These are phyloP conservation scores for Catharus bicknelli DNA, from an alignment of 2,113 vertebrate species.

Conservation along the genomic window DNA sequence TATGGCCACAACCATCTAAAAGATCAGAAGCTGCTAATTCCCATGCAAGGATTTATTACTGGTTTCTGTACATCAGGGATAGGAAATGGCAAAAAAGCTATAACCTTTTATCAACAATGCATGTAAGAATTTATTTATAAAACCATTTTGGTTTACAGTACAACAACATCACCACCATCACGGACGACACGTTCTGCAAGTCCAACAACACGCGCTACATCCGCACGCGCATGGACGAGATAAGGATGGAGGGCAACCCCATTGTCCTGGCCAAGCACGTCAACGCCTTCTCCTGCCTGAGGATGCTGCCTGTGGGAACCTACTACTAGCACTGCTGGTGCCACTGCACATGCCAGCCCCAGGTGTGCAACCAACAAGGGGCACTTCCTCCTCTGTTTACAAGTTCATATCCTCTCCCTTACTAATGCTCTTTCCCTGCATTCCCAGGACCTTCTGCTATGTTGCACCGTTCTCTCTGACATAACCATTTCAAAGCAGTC, in stretches of 20 bases:
- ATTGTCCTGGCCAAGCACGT: slow-evolving; percentile 88
- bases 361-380: not conserved
- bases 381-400: slow-evolving; percentile 18
- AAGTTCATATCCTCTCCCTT: not conserved
- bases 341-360: not conserved
- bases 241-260: slow-evolving; percentile 92
- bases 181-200: slow-evolving; percentile 91
- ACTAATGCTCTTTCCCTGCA: slow-evolving; percentile 22
- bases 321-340: slow-evolving; percentile 79
- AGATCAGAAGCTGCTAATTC: not conserved
- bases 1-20: not conserved
- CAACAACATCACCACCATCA: slow-evolving; percentile 92
- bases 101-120: not conserved
- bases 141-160: slow-evolving; percentile 76
- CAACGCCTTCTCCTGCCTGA: slow-evolving; percentile 91
- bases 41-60: not conserved
- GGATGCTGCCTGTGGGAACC: slow-evolving; percentile 85
- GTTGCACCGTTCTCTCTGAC: not conserved
- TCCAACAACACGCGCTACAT: slow-evolving; percentile 88
- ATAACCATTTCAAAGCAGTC: not conserved
- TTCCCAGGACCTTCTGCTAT: not conserved
- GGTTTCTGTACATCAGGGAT: not conserved
- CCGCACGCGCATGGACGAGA: slow-evolving; percentile 85
- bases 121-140: fast-evolving
- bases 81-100: not conserved